These are phyloP conservation scores for Aplysina aerophoba DNA, from an alignment of 37 sponge, comb jelly and placozoan species.

Conservation along the genomic window DNA sequence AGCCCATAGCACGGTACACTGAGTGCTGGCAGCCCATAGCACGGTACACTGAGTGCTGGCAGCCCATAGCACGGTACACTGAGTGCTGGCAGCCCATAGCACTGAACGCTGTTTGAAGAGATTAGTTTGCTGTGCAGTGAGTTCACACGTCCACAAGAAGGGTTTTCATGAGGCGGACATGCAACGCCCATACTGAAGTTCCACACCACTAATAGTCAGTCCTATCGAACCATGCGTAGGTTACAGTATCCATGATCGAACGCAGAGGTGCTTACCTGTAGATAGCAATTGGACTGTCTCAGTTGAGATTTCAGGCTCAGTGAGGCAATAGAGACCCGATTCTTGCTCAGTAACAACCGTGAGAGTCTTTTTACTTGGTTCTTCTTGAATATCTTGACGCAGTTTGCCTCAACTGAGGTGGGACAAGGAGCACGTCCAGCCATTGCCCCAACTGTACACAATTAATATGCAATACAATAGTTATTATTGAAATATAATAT, in stretches of 20 bases:
- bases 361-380: background rate
- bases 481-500: too few relatives aligned
- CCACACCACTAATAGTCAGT: constrained; percentile 17
- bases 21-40: too few relatives aligned
- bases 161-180: background rate
- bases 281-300: background rate
- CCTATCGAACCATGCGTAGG: background rate
- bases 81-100: too few relatives aligned
- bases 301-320: background rate
- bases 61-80: too few relatives aligned
- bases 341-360: background rate
- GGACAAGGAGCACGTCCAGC: too few relatives aligned
- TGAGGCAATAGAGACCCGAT: background rate
- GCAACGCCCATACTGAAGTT: background rate
- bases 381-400: background rate
- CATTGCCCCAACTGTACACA: too few relatives aligned
- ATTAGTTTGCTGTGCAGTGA: too few relatives aligned
- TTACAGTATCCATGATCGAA: background rate
- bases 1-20: too few relatives aligned
- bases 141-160: too few relatives aligned
- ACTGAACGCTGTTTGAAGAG: too few relatives aligned
- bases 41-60: too few relatives aligned
- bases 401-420: background rate
- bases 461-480: too few relatives aligned
- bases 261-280: background rate